A percentile compares a stretch with the other conserved stretches of the same genome.
These are phyloP conservation scores for Telmatherina bonti DNA, from an alignment of 2,797 vertebrate species.

Conservation along the genomic window DNA sequence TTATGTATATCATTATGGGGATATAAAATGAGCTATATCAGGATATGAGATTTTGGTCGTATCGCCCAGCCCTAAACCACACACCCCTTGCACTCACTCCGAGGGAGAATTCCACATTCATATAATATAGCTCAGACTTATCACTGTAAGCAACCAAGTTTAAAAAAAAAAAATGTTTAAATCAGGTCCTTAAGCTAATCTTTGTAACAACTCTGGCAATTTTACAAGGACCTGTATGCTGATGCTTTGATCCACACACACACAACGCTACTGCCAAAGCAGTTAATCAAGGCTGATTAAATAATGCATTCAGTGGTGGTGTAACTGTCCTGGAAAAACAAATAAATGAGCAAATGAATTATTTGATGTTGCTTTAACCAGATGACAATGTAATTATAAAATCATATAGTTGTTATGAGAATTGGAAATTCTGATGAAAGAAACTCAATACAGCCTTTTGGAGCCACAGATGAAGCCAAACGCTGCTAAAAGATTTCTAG, in stretches of 20 bases:
- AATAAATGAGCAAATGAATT: constrained; percentile 3
- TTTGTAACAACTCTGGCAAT: not conserved
- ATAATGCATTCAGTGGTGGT: not conserved
- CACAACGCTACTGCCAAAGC: not conserved
- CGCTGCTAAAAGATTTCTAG: constrained; percentile 6
- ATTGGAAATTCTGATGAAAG: not conserved
- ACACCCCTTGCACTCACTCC: no score
- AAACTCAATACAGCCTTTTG: not conserved
- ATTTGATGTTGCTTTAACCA: not conserved
- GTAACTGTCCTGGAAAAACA: not conserved
- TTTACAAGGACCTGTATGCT: not conserved
- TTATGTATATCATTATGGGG: no score
- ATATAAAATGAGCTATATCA: no score
- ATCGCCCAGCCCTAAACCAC: no score
- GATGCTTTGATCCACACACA: not conserved
- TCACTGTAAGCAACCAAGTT: not conserved
- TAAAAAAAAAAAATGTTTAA: not conserved
- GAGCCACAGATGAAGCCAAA: not conserved
- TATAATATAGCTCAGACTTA: not conserved
- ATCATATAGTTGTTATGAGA: not conserved
- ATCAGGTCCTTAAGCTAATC: not conserved
- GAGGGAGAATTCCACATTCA: not conserved
- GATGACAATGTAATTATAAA: not conserved
- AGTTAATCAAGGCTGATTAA: constrained; percentile 4
- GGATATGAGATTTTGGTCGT: no score